Base-by-base conservation (phyloP, 2,113 vertebrate species). In the Ctenomys sociabilis region DNA sequence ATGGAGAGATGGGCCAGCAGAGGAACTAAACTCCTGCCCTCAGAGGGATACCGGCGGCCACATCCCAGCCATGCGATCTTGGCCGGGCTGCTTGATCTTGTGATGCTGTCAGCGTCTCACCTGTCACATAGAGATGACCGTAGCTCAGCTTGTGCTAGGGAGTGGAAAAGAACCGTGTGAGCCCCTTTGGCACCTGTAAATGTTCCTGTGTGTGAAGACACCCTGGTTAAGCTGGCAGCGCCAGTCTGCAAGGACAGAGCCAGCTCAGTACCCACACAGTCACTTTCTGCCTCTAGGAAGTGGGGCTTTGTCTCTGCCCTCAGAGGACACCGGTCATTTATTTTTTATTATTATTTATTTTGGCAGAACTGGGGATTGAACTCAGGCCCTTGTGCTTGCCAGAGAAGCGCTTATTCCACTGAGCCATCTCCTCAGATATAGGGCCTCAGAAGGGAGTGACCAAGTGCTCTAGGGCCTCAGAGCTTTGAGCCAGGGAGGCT, bases 231-330 rank as follows among this genome's bases (percentile, higher is more conserved):
- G 61, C 63, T n/a, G 40, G 63, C 40, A 13, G 40, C 3, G 1
- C 54, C 28, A 32, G 24, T 54, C 52, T 37, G 11, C 7, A 35
- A 73, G 72, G 43, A 8, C 37, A 49, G 87, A 72, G 45, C 43
- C 13, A 17, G 5, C n/a, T 63, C 30, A 0, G 35, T n/a, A 2
- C 3, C 40, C 1, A 28, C 19, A 40, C 43, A 40, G 0, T 43
- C 35, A 7, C 68, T 1, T 6, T 75, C 66, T 49, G 78, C 35
- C 83, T 40, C 75, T 78, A 68, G 43, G 16, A 59, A 73, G 45
- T 14, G 40, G 21, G 64, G 28, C n/a, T 45, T 45, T 40, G 70
- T 91, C 52, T 1, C n/a, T 72, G 43, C 64, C 64, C 13, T 85
- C 4, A 1, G 13, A n/a, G 63, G 32, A 64, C 70, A 9, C 1